Percentiles rank a stretch among this genome's conserved stretches.
Conservation (phyloP, 2,888 invertebrate genomes). For the Ferdinandea cuprea region DNA sequence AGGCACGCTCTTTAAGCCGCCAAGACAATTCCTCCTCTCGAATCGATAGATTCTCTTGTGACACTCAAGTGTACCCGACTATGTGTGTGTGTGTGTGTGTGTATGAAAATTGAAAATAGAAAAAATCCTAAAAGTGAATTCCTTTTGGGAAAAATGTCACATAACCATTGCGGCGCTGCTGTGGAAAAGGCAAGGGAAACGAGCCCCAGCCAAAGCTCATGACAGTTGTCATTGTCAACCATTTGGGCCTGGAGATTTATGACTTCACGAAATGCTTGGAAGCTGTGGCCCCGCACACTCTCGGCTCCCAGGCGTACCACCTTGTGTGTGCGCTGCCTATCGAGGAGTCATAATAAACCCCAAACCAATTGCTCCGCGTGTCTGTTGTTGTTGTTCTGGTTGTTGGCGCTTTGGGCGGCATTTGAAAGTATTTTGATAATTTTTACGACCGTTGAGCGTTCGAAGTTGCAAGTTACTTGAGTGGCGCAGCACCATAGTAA, state of each 20-base stretch:
- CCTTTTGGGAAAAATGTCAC: slow-evolving; percentile 65
- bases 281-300: slow-evolving; percentile 40
- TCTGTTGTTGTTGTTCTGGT: no score
- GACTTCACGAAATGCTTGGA: slow-evolving; percentile 62
- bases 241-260: slow-evolving; percentile 68
- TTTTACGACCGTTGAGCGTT: slow-evolving; percentile 58
- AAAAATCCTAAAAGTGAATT: slow-evolving; percentile 68
- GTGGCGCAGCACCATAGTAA: slow-evolving; percentile 26
- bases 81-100: slow-evolving; percentile 4
- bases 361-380: slow-evolving; percentile 68
- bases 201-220: slow-evolving; percentile 59
- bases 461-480: slow-evolving; percentile 22
- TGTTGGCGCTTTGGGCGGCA: slow-evolving; percentile 67
- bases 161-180: slow-evolving; percentile 44
- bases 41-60: slow-evolving; percentile 46
- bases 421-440: slow-evolving; percentile 74
- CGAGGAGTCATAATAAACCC: slow-evolving; percentile 66
- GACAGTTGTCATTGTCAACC: slow-evolving; percentile 74
- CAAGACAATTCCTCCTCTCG: slow-evolving; percentile 36
- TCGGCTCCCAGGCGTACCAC: slow-evolving; percentile 38
- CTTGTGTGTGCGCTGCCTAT: slow-evolving; percentile 47
- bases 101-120: slow-evolving; percentile 47
- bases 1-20: slow-evolving; percentile 22
- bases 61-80: slow-evolving; percentile 7
- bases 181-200: slow-evolving; percentile 30